These are phyloP conservation scores for Leucoraja erinaceus DNA, from an alignment of 2,113 vertebrate genomes.

Conservation along the genomic window DNA sequence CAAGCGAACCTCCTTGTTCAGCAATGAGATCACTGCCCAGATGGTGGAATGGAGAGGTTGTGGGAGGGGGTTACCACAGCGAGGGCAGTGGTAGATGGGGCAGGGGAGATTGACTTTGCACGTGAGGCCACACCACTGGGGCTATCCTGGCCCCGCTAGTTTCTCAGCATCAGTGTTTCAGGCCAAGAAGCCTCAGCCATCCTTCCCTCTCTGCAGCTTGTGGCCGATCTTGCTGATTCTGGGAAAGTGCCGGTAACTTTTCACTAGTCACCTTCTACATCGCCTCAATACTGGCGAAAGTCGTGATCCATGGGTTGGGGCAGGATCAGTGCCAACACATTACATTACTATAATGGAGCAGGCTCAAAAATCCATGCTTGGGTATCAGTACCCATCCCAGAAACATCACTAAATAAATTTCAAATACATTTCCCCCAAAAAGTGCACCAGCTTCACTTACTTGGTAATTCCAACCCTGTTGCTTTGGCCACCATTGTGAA, in stretches of 20 bases:
- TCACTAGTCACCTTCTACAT: neutral
- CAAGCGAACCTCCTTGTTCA: too few species aligned
- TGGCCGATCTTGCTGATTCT: neutral
- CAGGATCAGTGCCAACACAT: neutral
- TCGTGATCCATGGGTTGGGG: neutral
- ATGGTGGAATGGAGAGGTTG: neutral
- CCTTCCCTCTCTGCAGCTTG: too few species aligned
- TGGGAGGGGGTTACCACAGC: too few species aligned
- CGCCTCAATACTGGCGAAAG: neutral
- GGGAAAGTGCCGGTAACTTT: neutral
- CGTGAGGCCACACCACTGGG: too few species aligned
- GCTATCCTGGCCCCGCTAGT: too few species aligned
- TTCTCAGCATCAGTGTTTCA: too few species aligned
- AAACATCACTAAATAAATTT: neutral
- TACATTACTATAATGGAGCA: too few species aligned
- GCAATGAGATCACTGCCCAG: neutral
- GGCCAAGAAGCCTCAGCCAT: too few species aligned
- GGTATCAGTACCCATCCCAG: neutral
- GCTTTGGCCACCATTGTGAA: constrained; percentile 86
- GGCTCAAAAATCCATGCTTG: neutral
- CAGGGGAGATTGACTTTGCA: too few species aligned
- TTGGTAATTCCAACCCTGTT: constrained; percentile 78
- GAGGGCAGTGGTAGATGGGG: too few species aligned
- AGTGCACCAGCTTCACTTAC: constrained; percentile 51
- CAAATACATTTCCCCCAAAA: neutral